Conservation (phyloP, 2,888 invertebrate genomes). For the Hermodice carunculata region DNA sequence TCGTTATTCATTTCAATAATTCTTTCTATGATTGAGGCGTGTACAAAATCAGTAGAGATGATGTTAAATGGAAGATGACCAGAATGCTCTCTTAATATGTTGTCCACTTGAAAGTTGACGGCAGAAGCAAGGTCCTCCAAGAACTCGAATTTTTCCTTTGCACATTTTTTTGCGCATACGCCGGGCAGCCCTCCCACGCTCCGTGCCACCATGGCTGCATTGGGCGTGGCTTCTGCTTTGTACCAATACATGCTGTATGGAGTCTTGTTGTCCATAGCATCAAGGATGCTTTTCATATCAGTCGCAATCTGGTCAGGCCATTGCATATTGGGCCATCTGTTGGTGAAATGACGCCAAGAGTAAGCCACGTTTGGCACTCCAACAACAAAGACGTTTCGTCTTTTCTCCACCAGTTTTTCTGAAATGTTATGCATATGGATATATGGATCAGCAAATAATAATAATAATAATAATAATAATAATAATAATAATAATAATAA, state of each 20-base stretch:
- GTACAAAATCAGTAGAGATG: slow-evolving; percentile 34
- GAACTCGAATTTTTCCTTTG: slow-evolving; percentile 39
- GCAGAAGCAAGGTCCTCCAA: slow-evolving; percentile 33
- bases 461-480: no score
- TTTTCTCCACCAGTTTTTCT: slow-evolving; percentile 37
- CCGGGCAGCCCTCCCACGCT: slow-evolving; percentile 32
- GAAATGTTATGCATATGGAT: neutral
- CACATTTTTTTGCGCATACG: neutral
- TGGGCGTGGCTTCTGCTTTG: slow-evolving; percentile 35
- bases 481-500: no score
- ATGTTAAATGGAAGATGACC: slow-evolving; percentile 33
- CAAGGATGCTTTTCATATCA: slow-evolving; percentile 16
- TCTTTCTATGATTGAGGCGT: slow-evolving; percentile 30
- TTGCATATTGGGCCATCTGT: slow-evolving; percentile 33
- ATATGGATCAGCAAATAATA: neutral
- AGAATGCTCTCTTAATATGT: slow-evolving; percentile 9
- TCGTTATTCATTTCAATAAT: slow-evolving; percentile 30
- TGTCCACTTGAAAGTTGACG: slow-evolving; percentile 21
- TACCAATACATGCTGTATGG: no score
- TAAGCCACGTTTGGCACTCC: slow-evolving; percentile 30
- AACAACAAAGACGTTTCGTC: slow-evolving; percentile 30
- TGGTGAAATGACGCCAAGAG: slow-evolving; percentile 25
- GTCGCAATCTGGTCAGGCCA: slow-evolving; percentile 23
- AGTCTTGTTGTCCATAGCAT: no score
- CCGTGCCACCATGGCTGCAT: slow-evolving; percentile 19